Conservation (phyloP, 2,113 vertebrate species). For the Myotis yumanensis region DNA sequence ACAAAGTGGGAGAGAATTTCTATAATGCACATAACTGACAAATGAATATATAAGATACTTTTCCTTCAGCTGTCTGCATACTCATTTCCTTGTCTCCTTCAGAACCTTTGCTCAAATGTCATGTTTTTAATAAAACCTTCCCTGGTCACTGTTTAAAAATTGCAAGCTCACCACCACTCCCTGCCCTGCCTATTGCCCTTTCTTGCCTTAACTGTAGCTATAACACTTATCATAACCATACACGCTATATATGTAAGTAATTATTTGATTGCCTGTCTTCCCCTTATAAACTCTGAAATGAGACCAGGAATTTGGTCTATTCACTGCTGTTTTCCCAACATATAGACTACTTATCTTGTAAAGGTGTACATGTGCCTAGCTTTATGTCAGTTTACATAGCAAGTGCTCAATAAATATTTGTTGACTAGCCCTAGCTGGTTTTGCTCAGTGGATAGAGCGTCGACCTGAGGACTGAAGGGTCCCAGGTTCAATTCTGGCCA, state of each 20-base stretch:
- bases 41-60: neutral
- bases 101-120: slow-evolving; percentile 18
- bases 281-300: neutral
- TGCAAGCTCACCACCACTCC: neutral
- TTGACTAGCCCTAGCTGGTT: neutral
- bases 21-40: neutral
- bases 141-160: neutral
- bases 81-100: slow-evolving; percentile 31
- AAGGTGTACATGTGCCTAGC: too few species aligned
- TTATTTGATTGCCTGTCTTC: neutral
- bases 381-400: neutral
- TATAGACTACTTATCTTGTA: neutral
- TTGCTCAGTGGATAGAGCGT: too few species aligned
- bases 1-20: neutral
- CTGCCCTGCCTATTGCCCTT: neutral
- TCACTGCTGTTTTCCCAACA: neutral
- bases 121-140: slow-evolving; percentile 14
- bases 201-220: neutral
- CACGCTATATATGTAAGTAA: neutral
- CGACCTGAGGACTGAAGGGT: too few species aligned
- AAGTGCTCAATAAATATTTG: slow-evolving; percentile 45
- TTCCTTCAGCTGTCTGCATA: neutral
- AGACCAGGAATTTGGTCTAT: slow-evolving; percentile 6
- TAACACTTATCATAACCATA: neutral
- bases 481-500: too few species aligned